A percentile compares a stretch with the other conserved stretches of the same genome.
Conservation (phyloP, 2,888 invertebrate species). For the Agrotis exclamationis region DNA sequence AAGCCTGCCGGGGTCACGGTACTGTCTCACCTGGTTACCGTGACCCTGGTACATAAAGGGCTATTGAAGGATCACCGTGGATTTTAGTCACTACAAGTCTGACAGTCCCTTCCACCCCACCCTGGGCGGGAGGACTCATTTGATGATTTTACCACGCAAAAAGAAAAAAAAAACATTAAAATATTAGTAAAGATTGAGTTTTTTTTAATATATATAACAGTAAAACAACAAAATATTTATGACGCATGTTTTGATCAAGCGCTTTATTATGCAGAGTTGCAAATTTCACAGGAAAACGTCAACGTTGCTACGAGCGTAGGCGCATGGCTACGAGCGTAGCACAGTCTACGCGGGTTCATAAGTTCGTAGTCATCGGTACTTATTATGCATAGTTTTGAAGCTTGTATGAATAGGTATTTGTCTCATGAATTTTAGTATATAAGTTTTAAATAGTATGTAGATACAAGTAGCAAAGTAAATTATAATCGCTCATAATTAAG, state of each 20-base stretch:
- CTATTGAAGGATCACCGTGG: too few species aligned
- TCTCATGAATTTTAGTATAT: background rate
- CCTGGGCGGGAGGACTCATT: too few species aligned
- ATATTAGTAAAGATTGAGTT: background rate
- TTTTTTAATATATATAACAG: too few species aligned
- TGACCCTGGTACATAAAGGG: too few species aligned
- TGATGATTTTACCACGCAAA: too few species aligned
- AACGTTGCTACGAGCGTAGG: conserved; percentile 37
- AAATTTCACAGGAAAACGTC: background rate
- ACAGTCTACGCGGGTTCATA: conserved; percentile 30
- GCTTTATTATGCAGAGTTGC: too few species aligned
- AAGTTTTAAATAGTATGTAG: background rate
- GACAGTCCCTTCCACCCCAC: too few species aligned
- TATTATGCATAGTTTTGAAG: background rate
- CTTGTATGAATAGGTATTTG: background rate
- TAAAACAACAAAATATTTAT: too few species aligned
- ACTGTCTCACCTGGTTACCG: too few species aligned
- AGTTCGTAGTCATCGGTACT: background rate
- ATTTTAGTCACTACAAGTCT: too few species aligned
- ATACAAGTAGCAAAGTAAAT: background rate
- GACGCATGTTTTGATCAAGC: background rate
- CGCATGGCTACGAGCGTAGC: conserved; percentile 47
- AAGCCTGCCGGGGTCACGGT: too few species aligned
- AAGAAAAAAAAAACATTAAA: too few species aligned
- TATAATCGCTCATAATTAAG: background rate